Conservation (phyloP, 2,113 vertebrate genomes). For the Malurus melanocephalus region DNA sequence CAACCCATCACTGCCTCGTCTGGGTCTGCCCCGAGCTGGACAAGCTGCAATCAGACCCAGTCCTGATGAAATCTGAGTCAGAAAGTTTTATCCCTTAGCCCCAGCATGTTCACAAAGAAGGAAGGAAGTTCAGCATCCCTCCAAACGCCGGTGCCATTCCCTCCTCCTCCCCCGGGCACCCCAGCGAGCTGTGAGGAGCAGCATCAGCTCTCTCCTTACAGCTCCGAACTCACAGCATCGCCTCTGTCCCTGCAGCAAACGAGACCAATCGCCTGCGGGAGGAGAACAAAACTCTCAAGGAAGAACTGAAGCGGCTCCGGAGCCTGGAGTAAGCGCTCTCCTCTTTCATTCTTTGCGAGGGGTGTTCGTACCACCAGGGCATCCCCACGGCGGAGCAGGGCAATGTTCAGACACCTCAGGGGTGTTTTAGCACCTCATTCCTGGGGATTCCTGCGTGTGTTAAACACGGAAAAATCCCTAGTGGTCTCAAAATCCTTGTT, state of each 20-base stretch:
- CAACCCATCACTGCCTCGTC: rapidly evolving
- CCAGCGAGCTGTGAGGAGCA: background rate
- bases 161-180: rapidly evolving
- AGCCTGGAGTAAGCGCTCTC: constrained; percentile 61
- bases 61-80: background rate
- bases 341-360: background rate
- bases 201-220: background rate
- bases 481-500: background rate
- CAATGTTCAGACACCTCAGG: rapidly evolving
- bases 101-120: background rate
- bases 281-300: constrained; percentile 71
- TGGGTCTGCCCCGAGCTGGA: rapidly evolving
- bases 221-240: background rate
- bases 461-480: background rate
- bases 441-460: background rate
- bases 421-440: background rate
- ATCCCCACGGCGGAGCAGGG: background rate
- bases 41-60: rapidly evolving
- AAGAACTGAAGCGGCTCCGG: constrained; percentile 67
- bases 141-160: background rate
- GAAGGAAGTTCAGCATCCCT: background rate
- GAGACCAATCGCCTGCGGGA: constrained; percentile 71
- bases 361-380: background rate
- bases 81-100: background rate
- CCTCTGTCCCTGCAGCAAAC: constrained; percentile 54